Evolutionary conservation across 2,113 vertebrate genomes (phyloP), one percentile per base, ranked within the genome.

Genomic region (Siniperca knerii): DNA sequence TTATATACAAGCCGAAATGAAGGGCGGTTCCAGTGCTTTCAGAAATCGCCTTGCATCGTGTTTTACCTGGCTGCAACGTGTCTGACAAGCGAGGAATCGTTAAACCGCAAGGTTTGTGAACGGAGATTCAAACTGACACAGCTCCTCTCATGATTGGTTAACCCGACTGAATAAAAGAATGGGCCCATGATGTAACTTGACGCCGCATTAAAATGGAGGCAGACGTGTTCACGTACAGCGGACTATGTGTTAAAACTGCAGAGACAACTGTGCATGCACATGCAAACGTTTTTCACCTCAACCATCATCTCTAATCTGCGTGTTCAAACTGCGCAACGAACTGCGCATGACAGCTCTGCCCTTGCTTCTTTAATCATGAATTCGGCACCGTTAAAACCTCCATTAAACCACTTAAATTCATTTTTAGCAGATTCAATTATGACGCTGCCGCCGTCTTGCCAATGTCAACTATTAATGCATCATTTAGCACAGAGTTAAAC

Each of bases 141-240:
- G 7, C 23, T 20, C 18, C 60, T 18, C 64, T 12, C 8, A 0
- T 61, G 83, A 85, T 67, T 60, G 73, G 79, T 16, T 35, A 8
- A 29, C 0, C 9, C 2, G 33, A 37, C 33, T 60, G 60, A 62
- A 73, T 70, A 1, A 83, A 83, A 67, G 4, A 62, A 84, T 1
- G 13, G 52, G 57, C 35, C 10, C 42, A 33, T 52, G 78, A 79
- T 52, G 84, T 8, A 29, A 83, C 55, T 0, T 50, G 79, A 73
- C 73, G 73, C 65, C 46, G 25, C 73, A 40, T 66, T 78, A 83
- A 81, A 42, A 88, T 75, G 83, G 89, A 85, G 83, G 76, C 46
- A 7, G 67, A 48, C 35, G 44, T 3, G 25, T 37, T 4, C 29
- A 64, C 1, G 40, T 7, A 4, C 13, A 23, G 74, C 12, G 7